Evolutionary conservation across 2,797 vertebrate genomes (phyloP), one percentile per base, ranked within the genome.

Genomic region (Leptoclinus maculatus): DNA sequence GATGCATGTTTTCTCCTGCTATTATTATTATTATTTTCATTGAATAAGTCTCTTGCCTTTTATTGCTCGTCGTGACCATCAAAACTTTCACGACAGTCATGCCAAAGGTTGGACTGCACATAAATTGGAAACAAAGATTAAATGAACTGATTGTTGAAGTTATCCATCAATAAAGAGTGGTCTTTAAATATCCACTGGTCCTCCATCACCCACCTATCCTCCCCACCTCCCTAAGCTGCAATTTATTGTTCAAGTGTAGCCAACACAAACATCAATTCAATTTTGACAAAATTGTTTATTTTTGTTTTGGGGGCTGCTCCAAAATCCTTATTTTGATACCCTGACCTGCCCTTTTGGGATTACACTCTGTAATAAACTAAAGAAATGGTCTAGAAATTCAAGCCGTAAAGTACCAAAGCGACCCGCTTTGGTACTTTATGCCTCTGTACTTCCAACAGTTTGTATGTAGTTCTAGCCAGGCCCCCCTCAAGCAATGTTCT

Each of bases 81-180:
- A 47, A 43, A 47, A 38, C 34, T 19, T 8, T 60, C 39, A 41
- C 5, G 19, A 69, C 27, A 36, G 70, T 63, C 54, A 66, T 32
- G 59, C 36, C 47, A 76, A 70, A 84, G 66, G 71, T 66, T 41
- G 16, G 10, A 59, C 51, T 67, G 51, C 38, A 14, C 16, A 25
- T 47, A 16, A 60, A 49, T 36, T 72, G 64, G 54, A 68, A 66
- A 58, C 27, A 62, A 63, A 63, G 36, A 43, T 21, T 79, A 83
- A 78, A 81, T 81, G 7, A 84, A 72, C 54, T 68, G 84, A 51
- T 58, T 84, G 77, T 62, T 65, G 11, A 85, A 75, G 78, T 77
- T 66, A 83, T 89, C 63, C 76, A 88, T 85, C 82, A 90, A 80
- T 62, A 19, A 19, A 68, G 54, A 58, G 47, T 36, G 25, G 76